Conservation (phyloP, 2,113 vertebrate genomes). For the rabbit (Oryctolagus cuniculus) region DNA sequence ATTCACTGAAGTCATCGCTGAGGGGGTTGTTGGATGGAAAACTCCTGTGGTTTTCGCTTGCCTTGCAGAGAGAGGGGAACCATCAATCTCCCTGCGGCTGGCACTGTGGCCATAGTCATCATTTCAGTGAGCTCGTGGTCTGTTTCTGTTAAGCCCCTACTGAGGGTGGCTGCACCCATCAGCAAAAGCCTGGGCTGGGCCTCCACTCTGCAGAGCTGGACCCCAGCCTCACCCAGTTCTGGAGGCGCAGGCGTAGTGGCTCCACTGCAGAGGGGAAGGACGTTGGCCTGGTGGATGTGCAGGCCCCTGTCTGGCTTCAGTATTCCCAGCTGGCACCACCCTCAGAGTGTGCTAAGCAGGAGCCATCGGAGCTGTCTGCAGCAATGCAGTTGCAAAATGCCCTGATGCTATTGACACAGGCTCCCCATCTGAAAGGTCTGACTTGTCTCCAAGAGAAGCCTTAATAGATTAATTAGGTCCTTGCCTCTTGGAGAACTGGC, state of each 20-base stretch:
- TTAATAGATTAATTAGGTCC: conserved; percentile 79
- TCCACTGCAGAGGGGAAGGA: neutral
- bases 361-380: neutral
- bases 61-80: neutral
- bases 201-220: neutral
- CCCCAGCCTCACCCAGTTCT: neutral
- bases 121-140: neutral
- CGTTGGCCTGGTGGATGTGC: neutral
- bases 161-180: neutral
- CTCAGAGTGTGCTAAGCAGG: neutral
- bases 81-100: too few species aligned
- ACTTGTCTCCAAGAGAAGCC: conserved; percentile 70
- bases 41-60: neutral
- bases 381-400: conserved; percentile 67
- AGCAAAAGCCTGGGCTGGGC: neutral
- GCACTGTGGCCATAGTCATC: neutral
- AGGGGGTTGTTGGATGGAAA: neutral
- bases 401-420: conserved; percentile 58
- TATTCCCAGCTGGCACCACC: neutral
- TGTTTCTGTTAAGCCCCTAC: neutral
- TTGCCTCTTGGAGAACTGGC: conserved; percentile 73
- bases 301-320: neutral
- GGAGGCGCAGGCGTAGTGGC: neutral
- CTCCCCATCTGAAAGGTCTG: conserved; percentile 73
- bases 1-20: neutral